Percentiles rank a stretch among this genome's conserved stretches.
These are phyloP conservation scores for Micrastur ruficollis DNA, from an alignment of 2,797 vertebrate species.

Conservation along the genomic window DNA sequence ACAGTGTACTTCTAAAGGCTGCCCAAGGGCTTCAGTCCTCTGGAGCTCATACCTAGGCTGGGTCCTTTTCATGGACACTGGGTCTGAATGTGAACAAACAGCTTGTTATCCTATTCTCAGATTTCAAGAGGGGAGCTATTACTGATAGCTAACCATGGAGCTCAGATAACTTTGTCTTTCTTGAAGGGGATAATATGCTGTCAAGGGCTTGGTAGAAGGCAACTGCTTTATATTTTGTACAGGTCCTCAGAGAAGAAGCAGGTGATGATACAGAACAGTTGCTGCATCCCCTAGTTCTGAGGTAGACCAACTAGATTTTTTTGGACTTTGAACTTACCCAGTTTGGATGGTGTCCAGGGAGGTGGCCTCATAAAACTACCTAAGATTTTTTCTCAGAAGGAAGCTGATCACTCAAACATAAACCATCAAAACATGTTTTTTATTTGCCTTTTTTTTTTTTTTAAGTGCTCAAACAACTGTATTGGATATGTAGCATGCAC, in stretches of 20 bases:
- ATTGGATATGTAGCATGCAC: rapidly evolving
- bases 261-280: background rate
- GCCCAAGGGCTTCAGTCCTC: background rate
- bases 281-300: background rate
- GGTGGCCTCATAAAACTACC: background rate
- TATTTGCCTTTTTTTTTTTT: no score
- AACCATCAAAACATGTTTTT: background rate
- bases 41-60: background rate
- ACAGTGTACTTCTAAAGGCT: background rate
- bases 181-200: background rate
- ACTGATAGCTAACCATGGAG: background rate
- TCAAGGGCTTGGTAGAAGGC: background rate
- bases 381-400: background rate
- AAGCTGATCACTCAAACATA: background rate
- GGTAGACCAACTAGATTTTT: background rate
- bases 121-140: background rate
- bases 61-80: background rate
- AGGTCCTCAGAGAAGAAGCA: background rate
- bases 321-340: background rate
- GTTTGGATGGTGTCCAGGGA: background rate
- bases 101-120: background rate
- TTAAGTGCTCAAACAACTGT: background rate
- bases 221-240: background rate
- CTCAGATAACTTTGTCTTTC: background rate
- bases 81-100: background rate